Percentiles rank a stretch among this genome's conserved stretches.
phyloP scores from a whole-genome alignment of 2,113 vertebrate genomes.

The Aldabrachelys gigantea region DNA sequence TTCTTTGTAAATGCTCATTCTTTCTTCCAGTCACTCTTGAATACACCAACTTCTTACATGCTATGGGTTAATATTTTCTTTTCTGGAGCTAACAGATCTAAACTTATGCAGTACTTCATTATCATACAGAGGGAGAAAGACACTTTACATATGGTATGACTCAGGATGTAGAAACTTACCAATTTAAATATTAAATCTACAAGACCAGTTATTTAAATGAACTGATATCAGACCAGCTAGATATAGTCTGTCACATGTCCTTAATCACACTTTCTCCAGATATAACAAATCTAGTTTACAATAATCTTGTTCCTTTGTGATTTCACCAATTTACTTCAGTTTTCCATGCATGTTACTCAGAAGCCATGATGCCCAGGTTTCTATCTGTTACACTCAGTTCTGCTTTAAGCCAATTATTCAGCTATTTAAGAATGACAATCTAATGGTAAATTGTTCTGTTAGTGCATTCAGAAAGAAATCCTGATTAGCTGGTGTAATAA shows the following conservation, averaged over 20 bases:
- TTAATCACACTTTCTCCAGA: neutral
- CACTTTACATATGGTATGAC: neutral
- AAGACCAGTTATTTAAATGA: neutral
- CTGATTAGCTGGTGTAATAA: no score
- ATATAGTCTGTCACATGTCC: neutral
- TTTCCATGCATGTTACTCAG: neutral
- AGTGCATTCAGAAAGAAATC: no score
- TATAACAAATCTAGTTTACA: neutral
- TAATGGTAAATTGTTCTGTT: no score
- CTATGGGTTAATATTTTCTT: no score
- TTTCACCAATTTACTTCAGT: neutral
- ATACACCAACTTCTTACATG: no score
- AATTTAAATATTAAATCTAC: neutral
- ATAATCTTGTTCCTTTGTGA: neutral
- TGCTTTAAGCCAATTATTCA: neutral
- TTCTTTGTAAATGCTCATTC: no score
- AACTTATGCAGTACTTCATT: no score
- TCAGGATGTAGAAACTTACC: neutral
- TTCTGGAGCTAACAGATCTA: no score
- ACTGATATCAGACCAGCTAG: neutral
- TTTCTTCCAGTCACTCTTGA: no score
- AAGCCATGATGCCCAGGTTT: neutral
- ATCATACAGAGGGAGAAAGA: no score
- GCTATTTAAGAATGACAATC: neutral
- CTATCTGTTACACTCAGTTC: neutral